Percentiles rank a stretch among this genome's conserved stretches.
These are phyloP conservation scores for Mycetomoellerius zeteki DNA, from an alignment of 1,140 invertebrate species.

Conservation along the genomic window DNA sequence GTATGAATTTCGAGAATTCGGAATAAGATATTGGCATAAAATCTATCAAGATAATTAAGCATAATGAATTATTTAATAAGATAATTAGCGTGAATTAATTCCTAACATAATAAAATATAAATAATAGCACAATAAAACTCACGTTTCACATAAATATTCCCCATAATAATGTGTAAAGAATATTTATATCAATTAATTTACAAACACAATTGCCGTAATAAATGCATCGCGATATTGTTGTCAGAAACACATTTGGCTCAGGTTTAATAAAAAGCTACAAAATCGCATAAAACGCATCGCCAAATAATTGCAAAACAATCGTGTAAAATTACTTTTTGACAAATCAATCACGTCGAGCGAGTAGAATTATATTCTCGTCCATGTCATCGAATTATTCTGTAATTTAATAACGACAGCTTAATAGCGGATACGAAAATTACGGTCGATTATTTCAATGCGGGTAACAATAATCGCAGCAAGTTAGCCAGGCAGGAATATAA, in stretches of 20 bases:
- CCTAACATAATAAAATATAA: too few relatives aligned
- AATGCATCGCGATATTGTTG: slow-evolving; percentile 17
- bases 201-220: slow-evolving; percentile 16
- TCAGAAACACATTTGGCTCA: neutral
- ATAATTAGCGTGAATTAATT: neutral
- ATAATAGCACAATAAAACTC: slow-evolving; percentile 17
- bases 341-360: slow-evolving; percentile 12
- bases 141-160: neutral
- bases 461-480: slow-evolving; percentile 38
- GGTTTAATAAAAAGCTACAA: neutral
- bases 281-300: neutral
- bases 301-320: slow-evolving; percentile 21
- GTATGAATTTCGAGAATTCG: neutral
- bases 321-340: neutral
- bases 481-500: slow-evolving; percentile 3
- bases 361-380: neutral
- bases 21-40: neutral
- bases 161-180: neutral
- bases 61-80: neutral
- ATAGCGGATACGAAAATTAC: slow-evolving; percentile 49
- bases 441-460: slow-evolving; percentile 47
- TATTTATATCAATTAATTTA: slow-evolving; percentile 13
- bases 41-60: neutral
- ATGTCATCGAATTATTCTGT: neutral
- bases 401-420: slow-evolving; percentile 43